These are phyloP conservation scores for Orchestes rusci DNA, from an alignment of 2,888 invertebrate species.

Conservation along the genomic window DNA sequence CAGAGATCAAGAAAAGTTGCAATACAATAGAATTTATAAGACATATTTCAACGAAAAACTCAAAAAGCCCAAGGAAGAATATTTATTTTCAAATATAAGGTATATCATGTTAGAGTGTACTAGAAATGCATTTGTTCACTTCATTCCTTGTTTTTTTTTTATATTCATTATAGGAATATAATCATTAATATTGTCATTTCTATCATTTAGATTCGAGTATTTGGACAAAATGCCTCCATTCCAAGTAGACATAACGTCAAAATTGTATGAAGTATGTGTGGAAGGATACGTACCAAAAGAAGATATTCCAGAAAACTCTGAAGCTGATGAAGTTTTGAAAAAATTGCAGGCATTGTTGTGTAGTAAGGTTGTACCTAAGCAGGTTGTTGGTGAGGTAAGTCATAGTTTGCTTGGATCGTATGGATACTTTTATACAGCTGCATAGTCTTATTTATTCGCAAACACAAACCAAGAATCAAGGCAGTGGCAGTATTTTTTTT, in stretches of 20 bases:
- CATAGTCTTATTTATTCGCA: too few relatives aligned
- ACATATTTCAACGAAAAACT: slow-evolving; percentile 30
- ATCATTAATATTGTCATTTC: too few relatives aligned
- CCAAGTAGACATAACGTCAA: slow-evolving; percentile 39
- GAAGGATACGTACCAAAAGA: slow-evolving; percentile 30
- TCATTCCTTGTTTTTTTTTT: too few relatives aligned
- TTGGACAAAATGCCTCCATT: slow-evolving; percentile 49
- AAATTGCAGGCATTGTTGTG: slow-evolving; percentile 53
- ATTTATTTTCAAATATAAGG: slow-evolving; percentile 44
- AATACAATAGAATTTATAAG: slow-evolving; percentile 32
- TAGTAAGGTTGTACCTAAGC: slow-evolving; percentile 48
- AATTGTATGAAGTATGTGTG: slow-evolving; percentile 35
- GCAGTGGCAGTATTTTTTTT: too few relatives aligned
- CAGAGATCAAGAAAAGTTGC: slow-evolving; percentile 31
- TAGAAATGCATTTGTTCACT: not conserved
- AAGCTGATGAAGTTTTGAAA: slow-evolving; percentile 38
- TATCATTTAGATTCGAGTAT: too few relatives aligned
- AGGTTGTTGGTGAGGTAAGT: slow-evolving; percentile 49
- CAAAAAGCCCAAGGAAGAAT: slow-evolving; percentile 36
- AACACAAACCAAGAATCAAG: too few relatives aligned
- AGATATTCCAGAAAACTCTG: slow-evolving; percentile 25
- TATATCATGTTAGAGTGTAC: too few relatives aligned
- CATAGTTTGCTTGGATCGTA: too few relatives aligned
- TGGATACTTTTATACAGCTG: too few relatives aligned
- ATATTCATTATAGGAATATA: too few relatives aligned